These are phyloP conservation scores for Lucilia sericata DNA, from an alignment of 1,140 invertebrate genomes.

Conservation along the genomic window DNA sequence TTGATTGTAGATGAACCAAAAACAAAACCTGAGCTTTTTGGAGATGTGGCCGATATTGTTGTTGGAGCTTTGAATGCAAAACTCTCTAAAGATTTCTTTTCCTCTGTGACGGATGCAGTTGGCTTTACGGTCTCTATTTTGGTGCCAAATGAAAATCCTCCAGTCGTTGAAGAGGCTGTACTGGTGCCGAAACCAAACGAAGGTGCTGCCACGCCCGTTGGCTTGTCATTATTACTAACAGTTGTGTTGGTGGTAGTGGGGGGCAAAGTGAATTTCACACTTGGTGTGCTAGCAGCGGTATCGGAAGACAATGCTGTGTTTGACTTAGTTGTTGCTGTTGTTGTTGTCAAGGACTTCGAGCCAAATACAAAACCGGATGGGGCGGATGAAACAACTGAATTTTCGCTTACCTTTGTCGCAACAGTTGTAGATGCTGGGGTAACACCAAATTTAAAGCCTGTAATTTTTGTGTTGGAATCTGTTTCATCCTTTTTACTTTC, in stretches of 20 bases:
- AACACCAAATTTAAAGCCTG: conserved; percentile 39
- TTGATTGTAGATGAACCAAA: conserved; percentile 51
- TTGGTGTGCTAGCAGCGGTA: conserved; percentile 26
- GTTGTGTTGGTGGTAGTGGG: conserved; percentile 40
- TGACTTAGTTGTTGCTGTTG: background rate
- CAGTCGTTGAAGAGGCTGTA: conserved; percentile 25
- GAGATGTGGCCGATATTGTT: background rate
- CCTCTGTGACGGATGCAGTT: background rate
- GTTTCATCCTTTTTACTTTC: conserved; percentile 44
- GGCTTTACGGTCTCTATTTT: conserved; percentile 17
- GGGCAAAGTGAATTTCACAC: conserved; percentile 33
- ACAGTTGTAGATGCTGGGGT: background rate
- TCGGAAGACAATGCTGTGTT: background rate
- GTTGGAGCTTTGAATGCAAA: conserved; percentile 41
- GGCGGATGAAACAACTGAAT: background rate
- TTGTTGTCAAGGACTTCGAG: background rate
- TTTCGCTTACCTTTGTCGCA: conserved; percentile 35
- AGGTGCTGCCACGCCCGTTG: conserved; percentile 1
- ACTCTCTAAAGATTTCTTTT: conserved; percentile 10
- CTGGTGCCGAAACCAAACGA: conserved; percentile 45
- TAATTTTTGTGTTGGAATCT: conserved; percentile 38
- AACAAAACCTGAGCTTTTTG: conserved; percentile 22
- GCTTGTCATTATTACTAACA: conserved; percentile 23
- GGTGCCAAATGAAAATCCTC: conserved; percentile 36
- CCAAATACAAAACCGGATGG: conserved; percentile 43